phyloP scores from a whole-genome alignment of 2,113 vertebrate genomes.

The Hylia prasina region DNA sequence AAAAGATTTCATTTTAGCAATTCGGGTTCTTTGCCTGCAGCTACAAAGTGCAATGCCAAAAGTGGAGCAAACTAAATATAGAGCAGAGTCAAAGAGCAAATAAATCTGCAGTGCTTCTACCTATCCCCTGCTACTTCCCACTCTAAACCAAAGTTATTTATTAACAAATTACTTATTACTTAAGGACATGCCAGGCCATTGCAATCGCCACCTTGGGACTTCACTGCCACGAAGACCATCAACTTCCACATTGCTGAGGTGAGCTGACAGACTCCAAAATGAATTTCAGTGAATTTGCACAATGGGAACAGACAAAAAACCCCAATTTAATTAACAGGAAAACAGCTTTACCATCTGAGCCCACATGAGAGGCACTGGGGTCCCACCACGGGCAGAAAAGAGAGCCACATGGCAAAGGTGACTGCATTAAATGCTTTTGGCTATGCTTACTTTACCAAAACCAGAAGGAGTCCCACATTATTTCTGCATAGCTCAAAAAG shows the following conservation, averaged over 20 bases:
- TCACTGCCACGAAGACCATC: background rate
- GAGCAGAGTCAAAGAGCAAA: background rate
- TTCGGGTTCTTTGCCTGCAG: background rate
- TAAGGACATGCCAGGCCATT: background rate
- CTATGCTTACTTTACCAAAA: background rate
- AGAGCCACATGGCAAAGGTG: background rate
- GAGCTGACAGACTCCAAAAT: background rate
- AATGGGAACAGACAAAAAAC: background rate
- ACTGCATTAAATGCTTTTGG: background rate
- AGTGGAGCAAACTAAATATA: background rate
- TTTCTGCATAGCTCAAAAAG: background rate
- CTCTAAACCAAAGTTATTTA: background rate
- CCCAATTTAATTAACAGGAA: background rate
- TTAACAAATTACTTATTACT: background rate
- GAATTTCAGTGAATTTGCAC: background rate
- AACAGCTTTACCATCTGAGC: background rate
- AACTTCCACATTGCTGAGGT: background rate
- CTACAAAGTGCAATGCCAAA: background rate
- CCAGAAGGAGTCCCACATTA: background rate
- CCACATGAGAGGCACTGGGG: background rate
- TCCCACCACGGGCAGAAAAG: background rate
- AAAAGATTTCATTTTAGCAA: background rate
- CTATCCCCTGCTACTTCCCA: background rate
- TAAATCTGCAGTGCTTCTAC: background rate
- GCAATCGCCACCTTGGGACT: background rate